phyloP scores from a whole-genome alignment of 2,797 vertebrate species.

The Rhadinocentrus ornatus region DNA sequence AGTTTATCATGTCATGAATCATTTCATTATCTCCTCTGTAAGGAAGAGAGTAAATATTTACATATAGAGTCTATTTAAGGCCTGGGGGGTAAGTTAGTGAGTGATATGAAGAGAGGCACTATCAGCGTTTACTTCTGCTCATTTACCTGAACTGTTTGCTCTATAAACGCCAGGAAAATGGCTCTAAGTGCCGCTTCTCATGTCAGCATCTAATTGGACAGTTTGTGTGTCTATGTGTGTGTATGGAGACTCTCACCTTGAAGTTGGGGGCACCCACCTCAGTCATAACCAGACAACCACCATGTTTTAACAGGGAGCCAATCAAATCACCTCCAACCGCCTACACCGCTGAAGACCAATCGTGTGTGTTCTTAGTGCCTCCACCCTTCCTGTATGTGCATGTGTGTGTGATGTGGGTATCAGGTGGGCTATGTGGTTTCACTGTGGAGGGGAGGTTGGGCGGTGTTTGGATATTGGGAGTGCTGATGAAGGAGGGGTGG shows the following conservation, averaged over 20 bases:
- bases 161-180: slow-evolving; percentile 43
- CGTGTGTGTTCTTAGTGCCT: slow-evolving; percentile 9
- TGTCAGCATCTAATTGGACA: slow-evolving; percentile 32
- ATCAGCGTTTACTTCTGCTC: slow-evolving; percentile 9
- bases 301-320: slow-evolving; percentile 10
- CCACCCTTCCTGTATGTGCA: slow-evolving; percentile 26
- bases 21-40: slow-evolving; percentile 38
- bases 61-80: slow-evolving; percentile 22
- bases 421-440: slow-evolving; percentile 39
- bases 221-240: slow-evolving; percentile 21
- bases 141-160: slow-evolving; percentile 40
- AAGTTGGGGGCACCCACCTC: background rate
- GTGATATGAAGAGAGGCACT: slow-evolving; percentile 6
- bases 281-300: background rate
- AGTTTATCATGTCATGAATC: slow-evolving; percentile 33
- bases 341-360: slow-evolving; percentile 10
- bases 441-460: slow-evolving; percentile 20
- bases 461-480: slow-evolving; percentile 41
- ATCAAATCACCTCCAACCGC: slow-evolving; percentile 37
- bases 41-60: slow-evolving; percentile 40
- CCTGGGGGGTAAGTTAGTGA: background rate
- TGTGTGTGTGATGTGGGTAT: slow-evolving; percentile 34
- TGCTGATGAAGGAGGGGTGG: slow-evolving; percentile 48
- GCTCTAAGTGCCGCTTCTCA: slow-evolving; percentile 28
- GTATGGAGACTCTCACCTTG: background rate